phyloP scores from a whole-genome alignment of 2,888 invertebrate species.

The Baronia brevicornis region DNA sequence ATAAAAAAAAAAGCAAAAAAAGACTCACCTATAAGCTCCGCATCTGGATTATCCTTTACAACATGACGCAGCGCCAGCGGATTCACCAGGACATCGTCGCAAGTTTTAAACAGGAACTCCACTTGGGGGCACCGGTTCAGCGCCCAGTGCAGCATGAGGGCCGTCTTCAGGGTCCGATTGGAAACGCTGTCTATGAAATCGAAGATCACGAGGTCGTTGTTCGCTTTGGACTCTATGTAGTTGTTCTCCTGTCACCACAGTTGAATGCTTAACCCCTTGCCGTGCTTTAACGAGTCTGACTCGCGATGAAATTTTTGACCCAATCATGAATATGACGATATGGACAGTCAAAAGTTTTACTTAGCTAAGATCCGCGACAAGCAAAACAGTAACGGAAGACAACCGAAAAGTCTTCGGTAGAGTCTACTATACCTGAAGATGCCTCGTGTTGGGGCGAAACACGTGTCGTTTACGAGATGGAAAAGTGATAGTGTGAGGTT shows the following conservation, averaged over 20 bases:
- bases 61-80: conserved; percentile 57
- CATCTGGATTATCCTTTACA: conserved; percentile 30
- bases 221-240: conserved; percentile 65
- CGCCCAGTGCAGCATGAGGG: conserved; percentile 79
- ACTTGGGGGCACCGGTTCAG: conserved; percentile 66
- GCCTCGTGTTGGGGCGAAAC: too few species aligned
- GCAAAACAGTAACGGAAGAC: too few species aligned
- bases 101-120: conserved; percentile 74
- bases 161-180: conserved; percentile 81
- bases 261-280: background rate
- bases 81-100: conserved; percentile 79
- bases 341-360: too few species aligned
- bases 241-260: conserved; percentile 38
- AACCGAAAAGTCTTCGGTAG: too few species aligned
- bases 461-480: too few species aligned
- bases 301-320: too few species aligned
- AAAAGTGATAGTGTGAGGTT: too few species aligned
- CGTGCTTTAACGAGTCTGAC: background rate
- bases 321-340: too few species aligned
- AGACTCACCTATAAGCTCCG: conserved; percentile 61
- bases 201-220: conserved; percentile 77
- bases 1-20: background rate
- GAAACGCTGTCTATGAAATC: conserved; percentile 78
- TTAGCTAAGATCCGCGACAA: too few species aligned
- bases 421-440: too few species aligned